phyloP scores from a whole-genome alignment of 2,113 vertebrate species.

The Spermophilus dauricus region DNA sequence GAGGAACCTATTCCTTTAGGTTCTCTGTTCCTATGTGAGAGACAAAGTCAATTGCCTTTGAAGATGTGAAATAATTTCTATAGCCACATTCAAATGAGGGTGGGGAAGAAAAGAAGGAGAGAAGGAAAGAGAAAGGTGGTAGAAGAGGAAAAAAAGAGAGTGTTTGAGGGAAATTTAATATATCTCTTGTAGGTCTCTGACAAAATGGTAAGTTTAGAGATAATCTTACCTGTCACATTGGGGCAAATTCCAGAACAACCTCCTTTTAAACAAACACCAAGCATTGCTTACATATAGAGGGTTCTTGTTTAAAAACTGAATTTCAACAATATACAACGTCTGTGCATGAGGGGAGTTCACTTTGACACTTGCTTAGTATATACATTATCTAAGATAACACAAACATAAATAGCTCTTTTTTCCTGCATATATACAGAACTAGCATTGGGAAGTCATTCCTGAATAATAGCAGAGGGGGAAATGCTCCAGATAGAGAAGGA shows the following conservation, averaged over 20 bases:
- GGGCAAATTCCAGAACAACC: neutral
- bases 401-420: slow-evolving; percentile 34
- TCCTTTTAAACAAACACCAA: slow-evolving; percentile 10
- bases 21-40: neutral
- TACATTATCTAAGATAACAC: neutral
- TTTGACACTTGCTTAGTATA: neutral
- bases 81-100: neutral
- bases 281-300: neutral
- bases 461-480: neutral
- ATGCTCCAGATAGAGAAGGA: neutral
- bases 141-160: neutral
- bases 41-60: neutral
- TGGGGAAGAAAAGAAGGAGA: neutral
- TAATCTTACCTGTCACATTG: neutral
- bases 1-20: neutral
- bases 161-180: neutral
- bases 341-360: neutral
- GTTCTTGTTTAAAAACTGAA: slow-evolving; percentile 25
- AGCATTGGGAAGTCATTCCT: neutral
- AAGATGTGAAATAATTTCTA: slow-evolving; percentile 30
- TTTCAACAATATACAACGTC: slow-evolving; percentile 1
- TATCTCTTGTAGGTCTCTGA: neutral
- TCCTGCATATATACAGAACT: neutral
- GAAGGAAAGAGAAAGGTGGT: neutral
- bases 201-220: neutral